phyloP scores from a whole-genome alignment of 2,888 invertebrate genomes.

The Drosophila engyochracea region DNA sequence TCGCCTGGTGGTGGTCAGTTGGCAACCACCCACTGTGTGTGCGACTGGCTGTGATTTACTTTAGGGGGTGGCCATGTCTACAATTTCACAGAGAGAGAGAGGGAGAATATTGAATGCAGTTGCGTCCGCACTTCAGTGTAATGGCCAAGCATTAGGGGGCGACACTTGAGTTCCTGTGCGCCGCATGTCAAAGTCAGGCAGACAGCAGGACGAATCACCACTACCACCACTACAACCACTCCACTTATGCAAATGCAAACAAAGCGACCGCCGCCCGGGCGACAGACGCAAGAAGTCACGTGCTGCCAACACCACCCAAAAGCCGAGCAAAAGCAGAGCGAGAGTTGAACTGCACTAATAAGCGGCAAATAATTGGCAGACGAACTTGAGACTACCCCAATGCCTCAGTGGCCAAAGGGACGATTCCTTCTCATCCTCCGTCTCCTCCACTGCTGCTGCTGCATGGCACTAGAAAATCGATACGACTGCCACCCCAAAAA shows the following conservation, averaged over 20 bases:
- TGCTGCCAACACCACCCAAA: constrained; percentile 65
- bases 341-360: constrained; percentile 62
- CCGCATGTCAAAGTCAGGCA: constrained; percentile 68
- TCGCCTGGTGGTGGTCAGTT: constrained; percentile 56
- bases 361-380: constrained; percentile 80
- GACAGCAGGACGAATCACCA: constrained; percentile 7
- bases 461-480: constrained; percentile 71
- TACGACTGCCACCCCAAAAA: constrained; percentile 59
- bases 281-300: constrained; percentile 73
- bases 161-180: constrained; percentile 66
- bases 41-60: constrained; percentile 61
- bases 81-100: constrained; percentile 31
- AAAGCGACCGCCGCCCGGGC: constrained; percentile 50
- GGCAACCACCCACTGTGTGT: constrained; percentile 23
- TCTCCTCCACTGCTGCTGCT: constrained; percentile 15
- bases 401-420: constrained; percentile 45
- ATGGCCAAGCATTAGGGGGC: constrained; percentile 72
- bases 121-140: constrained; percentile 58
- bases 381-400: constrained; percentile 80
- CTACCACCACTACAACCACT: constrained; percentile 16
- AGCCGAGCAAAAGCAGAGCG: constrained; percentile 5
- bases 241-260: constrained; percentile 69
- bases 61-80: constrained; percentile 56
- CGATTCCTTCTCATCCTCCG: background rate
- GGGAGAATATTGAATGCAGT: constrained; percentile 31